Base-by-base conservation (phyloP, 2,113 vertebrate species). In the Stegastes partitus region DNA sequence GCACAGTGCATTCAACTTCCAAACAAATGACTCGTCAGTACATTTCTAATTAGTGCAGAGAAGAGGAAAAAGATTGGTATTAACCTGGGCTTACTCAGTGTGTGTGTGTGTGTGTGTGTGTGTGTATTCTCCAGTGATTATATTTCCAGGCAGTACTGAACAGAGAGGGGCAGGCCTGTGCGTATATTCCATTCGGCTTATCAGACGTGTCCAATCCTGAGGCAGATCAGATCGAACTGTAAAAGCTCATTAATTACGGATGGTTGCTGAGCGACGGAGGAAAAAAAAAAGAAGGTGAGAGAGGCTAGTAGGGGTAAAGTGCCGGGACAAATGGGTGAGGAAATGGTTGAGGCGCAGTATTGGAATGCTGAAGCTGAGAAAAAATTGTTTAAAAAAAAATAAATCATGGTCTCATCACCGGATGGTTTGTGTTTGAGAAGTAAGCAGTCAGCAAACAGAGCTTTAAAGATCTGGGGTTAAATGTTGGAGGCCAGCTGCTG, bases 191-290 rank as follows among this genome's bases (percentile, higher is more conserved):
- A 89, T 91, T 92, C 64, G 47, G 85, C 87, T 94, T 92, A 94
- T 93, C 85, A 93, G 85, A 93, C 82, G 69, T 91, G 91, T 93
- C 91, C 90, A 93, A 92, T 91, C 85, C 84, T 53, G 83, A 90
- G 85, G 76, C 65, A 89, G 89, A 94, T 93, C 93, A 91, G 91
- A 94, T 92, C 63, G 50, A 84, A 84, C 82, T 85, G 90, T 93
- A 93, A 93, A 93, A 89, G 83, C 92, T 87, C 87, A 93, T 93
- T 93, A 93, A 94, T 95, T 93, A 94, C 77, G 4, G 74, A 85
- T 83, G 87, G 87, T 89, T 93, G 91, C 89, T 83, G 89, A 71
- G 88, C 76, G 85, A 90, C 90, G 34, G 75, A 73, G 73, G 54
- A 62, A 78, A 51, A 47, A 37, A 56, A 61, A 12, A 14, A n/a